Percentiles rank a stretch among this genome's conserved stretches.
These are phyloP conservation scores for Drosophila mulleri DNA, from an alignment of 2,888 invertebrate genomes.

Conservation along the genomic window DNA sequence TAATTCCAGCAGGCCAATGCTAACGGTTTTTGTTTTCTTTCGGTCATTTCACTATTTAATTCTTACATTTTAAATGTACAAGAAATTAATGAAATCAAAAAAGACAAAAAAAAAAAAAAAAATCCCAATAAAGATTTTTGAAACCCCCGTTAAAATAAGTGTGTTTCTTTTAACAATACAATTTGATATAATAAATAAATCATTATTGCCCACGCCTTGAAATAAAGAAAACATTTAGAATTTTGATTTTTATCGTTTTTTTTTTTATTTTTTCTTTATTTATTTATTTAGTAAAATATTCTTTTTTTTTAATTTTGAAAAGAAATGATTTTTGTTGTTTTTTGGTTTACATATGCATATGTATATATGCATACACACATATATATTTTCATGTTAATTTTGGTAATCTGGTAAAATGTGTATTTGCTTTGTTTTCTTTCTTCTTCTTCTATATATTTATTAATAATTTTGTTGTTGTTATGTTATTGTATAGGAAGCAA, in stretches of 20 bases:
- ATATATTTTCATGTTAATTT: slow-evolving; percentile 60
- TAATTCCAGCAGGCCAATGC: slow-evolving; percentile 18
- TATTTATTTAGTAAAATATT: slow-evolving; percentile 82
- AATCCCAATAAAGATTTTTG: slow-evolving; percentile 69
- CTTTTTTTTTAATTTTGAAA: slow-evolving; percentile 57
- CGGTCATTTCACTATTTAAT: slow-evolving; percentile 37
- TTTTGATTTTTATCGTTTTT: slow-evolving; percentile 68
- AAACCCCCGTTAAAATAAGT: slow-evolving; percentile 65
- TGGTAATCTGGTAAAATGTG: slow-evolving; percentile 68
- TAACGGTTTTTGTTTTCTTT: slow-evolving; percentile 26
- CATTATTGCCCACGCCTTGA: not conserved
- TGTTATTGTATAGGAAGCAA: slow-evolving; percentile 76
- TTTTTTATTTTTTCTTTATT: slow-evolving; percentile 63
- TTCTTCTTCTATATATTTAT: slow-evolving; percentile 18
- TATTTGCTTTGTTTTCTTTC: slow-evolving; percentile 33
- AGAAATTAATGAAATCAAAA: slow-evolving; percentile 37
- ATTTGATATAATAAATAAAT: no score
- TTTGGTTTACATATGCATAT: slow-evolving; percentile 58
- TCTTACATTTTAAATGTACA: slow-evolving; percentile 76
- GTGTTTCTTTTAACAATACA: not conserved
- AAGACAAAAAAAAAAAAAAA: slow-evolving; percentile 57
- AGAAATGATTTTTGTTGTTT: slow-evolving; percentile 60
- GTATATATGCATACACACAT: slow-evolving; percentile 49
- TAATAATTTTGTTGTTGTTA: slow-evolving; percentile 52
- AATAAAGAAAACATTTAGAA: slow-evolving; percentile 6